A percentile compares a stretch with the other conserved stretches of the same genome.
Evolutionary conservation across 2,797 vertebrate species (phyloP).

Genomic region (Rostrhamus sociabilis): DNA sequence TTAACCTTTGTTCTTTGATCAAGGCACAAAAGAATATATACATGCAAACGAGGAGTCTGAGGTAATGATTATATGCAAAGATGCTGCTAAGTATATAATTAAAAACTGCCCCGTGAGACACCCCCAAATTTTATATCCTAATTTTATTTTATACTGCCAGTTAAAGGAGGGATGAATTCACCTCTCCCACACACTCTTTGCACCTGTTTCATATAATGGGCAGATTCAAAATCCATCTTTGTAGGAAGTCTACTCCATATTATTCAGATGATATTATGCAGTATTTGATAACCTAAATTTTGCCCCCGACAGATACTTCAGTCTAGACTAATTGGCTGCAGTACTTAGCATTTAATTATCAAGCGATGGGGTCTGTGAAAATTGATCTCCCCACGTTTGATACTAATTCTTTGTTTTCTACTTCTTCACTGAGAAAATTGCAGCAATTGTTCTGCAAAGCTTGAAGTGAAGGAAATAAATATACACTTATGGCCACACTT

Average conservation of each 20-base stretch:
- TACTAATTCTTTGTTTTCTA: conserved; percentile 38
- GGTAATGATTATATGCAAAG: conserved; percentile 58
- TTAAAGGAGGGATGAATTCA: conserved; percentile 40
- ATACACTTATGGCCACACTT: background rate
- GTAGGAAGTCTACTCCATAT: background rate
- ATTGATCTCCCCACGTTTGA: conserved; percentile 1
- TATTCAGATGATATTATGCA: conserved; percentile 45
- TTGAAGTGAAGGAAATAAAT: background rate
- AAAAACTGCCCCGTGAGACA: conserved; percentile 55
- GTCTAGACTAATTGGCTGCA: conserved; percentile 55
- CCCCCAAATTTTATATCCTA: conserved; percentile 48
- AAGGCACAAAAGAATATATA: conserved; percentile 30
- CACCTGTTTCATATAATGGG: conserved; percentile 32
- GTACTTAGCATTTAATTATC: conserved; percentile 52
- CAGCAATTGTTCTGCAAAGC: conserved; percentile 15
- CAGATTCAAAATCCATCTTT: conserved; percentile 10
- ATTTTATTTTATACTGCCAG: conserved; percentile 52
- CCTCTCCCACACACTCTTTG: conserved; percentile 18
- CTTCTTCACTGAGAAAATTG: conserved; percentile 6
- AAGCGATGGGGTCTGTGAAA: background rate
- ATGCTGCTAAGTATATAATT: conserved; percentile 58
- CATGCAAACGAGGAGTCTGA: conserved; percentile 57
- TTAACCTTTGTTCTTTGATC: conserved; percentile 68
- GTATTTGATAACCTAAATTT: conserved; percentile 58
- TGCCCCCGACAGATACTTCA: conserved; percentile 32